Percentiles rank a stretch among this genome's conserved stretches.
phyloP scores from a whole-genome alignment of 2,888 invertebrate species.

The Pollenia amentaria region DNA sequence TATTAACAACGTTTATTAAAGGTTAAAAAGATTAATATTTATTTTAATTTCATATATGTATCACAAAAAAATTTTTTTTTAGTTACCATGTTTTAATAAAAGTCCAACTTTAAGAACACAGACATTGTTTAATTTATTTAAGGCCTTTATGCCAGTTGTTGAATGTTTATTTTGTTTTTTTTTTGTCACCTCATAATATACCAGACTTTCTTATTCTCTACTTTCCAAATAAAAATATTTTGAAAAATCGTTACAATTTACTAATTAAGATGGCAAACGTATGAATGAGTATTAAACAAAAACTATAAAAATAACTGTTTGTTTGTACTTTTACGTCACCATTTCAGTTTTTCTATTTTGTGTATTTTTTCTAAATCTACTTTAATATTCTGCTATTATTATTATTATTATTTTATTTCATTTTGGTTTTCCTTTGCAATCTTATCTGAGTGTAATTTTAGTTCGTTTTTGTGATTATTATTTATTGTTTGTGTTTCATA shows the following conservation, averaged over 20 bases:
- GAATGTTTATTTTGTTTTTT: too few relatives aligned
- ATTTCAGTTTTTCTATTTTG: not conserved
- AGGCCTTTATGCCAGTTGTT: too few relatives aligned
- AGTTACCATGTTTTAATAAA: too few relatives aligned
- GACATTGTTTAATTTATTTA: too few relatives aligned
- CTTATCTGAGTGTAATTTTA: slow-evolving; percentile 46
- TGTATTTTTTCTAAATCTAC: not conserved
- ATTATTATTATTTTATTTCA: not conserved
- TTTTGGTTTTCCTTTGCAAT: slow-evolving; percentile 30
- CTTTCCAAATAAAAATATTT: not conserved
- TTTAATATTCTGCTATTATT: slow-evolving; percentile 12
- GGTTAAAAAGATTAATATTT: too few relatives aligned
- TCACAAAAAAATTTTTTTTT: too few relatives aligned
- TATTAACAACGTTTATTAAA: too few relatives aligned
- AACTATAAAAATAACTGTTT: not conserved
- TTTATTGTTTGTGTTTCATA: slow-evolving; percentile 24
- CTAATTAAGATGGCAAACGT: not conserved
- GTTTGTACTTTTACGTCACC: slow-evolving; percentile 16
- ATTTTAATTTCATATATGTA: too few relatives aligned
- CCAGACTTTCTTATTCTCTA: too few relatives aligned
- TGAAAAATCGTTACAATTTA: slow-evolving; percentile 31
- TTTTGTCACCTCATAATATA: not conserved
- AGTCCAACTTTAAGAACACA: too few relatives aligned
- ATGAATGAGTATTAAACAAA: not conserved
- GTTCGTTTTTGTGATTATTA: slow-evolving; percentile 33